Evolutionary conservation across 2,113 vertebrate genomes (phyloP), one percentile per base, ranked within the genome.

Genomic region (Microcebus jonahi): DNA sequence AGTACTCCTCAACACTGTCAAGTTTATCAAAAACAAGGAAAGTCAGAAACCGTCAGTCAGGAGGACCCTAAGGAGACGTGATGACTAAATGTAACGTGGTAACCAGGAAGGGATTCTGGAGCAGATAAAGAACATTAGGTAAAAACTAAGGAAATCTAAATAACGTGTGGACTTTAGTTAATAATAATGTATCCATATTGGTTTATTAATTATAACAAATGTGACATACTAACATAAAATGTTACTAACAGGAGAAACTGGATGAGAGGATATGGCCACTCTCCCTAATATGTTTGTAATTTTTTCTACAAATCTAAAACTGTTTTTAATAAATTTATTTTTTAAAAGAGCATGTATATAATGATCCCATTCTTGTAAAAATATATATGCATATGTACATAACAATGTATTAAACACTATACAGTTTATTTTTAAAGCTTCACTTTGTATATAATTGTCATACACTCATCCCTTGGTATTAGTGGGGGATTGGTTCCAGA

Each of bases 221-320:
- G 65, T 73, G 25, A 10, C n/a, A 81, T 79, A 59, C 17, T 59
- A 93, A 76, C n/a, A 6, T 68, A 97, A 70, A 53, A 53, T 81
- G 55, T 48, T 77, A 77, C 8, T 93, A 90, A 88, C 14, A 57
- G n/a, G 15, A 89, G 34, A 84, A 89, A 57, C 8, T 85, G 20
- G 55, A 45, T 80, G 20, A 76, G 50, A 27, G 23, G 25, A 29
- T 90, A 73, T 20, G 4, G n/a, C 4, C 39, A n/a, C 20, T 36
- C 55, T 48, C 36, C 75, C 17, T 82, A 48, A 7, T 93, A 68
- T 21, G 39, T 83, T 93, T 77, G 15, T 7, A 82, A 88, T 88
- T 39, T 90, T 90, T 93, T 88, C 42, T 88, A 17, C 61, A 87
- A 82, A 82, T 90, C 11, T 75, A 93, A 96, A 96, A 86, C 70